These are phyloP conservation scores for Hypselothyrea guttata DNA, from an alignment of 2,888 invertebrate species.

Conservation along the genomic window DNA sequence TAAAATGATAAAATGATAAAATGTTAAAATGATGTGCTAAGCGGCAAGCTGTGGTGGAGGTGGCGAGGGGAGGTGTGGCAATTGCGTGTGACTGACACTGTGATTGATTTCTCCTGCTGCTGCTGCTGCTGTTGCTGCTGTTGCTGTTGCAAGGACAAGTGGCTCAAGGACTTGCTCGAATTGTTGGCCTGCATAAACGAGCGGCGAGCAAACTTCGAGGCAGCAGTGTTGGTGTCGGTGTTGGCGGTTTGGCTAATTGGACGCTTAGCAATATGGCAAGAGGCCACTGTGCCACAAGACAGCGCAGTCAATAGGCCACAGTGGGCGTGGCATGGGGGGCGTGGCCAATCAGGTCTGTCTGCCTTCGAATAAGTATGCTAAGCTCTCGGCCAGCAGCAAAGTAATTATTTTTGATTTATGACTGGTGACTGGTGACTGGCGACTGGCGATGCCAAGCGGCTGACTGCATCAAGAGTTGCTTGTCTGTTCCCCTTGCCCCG, in stretches of 20 bases:
- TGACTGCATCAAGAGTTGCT: conserved; percentile 22
- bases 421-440: conserved; percentile 44
- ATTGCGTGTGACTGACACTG: conserved; percentile 17
- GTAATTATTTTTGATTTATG: conserved; percentile 66
- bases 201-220: background rate
- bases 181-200: conserved; percentile 8
- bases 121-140: background rate
- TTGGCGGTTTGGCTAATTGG: conserved; percentile 45
- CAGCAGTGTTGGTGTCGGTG: conserved; percentile 5
- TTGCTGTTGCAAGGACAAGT: conserved; percentile 34
- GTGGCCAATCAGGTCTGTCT: no score
- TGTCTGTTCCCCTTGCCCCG: background rate
- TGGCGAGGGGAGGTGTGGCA: background rate
- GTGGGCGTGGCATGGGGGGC: background rate
- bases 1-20: no score
- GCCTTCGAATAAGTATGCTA: conserved; percentile 40
- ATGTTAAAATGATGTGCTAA: conserved; percentile 1
- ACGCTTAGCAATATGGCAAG: conserved; percentile 35
- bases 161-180: conserved; percentile 49
- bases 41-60: background rate
- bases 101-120: conserved; percentile 43
- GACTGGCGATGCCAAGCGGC: conserved; percentile 42
- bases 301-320: conserved; percentile 37
- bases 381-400: conserved; percentile 39
- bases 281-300: background rate